Evolutionary conservation across 1,140 invertebrate species (phyloP).

Genomic region (Trachymyrmex septentrionalis): DNA sequence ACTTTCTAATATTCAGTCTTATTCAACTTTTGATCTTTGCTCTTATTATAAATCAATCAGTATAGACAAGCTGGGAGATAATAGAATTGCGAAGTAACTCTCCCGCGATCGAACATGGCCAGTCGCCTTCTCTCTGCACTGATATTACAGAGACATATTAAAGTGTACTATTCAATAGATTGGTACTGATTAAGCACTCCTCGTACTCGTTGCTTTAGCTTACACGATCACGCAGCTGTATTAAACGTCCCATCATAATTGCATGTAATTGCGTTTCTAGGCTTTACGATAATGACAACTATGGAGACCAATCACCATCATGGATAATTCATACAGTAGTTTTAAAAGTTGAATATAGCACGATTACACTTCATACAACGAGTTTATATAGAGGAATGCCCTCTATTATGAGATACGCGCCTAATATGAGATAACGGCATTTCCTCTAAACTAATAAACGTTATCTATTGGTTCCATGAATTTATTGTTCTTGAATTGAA

Average conservation of each 20-base stretch:
- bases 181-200: constrained; percentile 66
- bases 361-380: neutral
- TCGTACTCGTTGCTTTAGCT: constrained; percentile 37
- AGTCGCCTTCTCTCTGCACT: neutral
- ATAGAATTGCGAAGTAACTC: constrained; percentile 71
- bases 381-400: neutral
- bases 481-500: too few species aligned
- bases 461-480: too few species aligned
- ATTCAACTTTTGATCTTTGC: neutral
- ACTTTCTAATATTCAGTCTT: neutral
- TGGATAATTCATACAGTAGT: neutral
- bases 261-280: constrained; percentile 54
- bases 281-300: constrained; percentile 39
- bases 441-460: too few species aligned
- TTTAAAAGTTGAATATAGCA: constrained; percentile 1
- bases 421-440: too few species aligned
- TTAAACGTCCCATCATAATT: constrained; percentile 45
- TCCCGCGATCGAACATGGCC: constrained; percentile 40
- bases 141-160: constrained; percentile 67
- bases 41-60: neutral
- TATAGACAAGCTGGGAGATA: neutral
- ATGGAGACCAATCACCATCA: neutral
- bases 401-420: too few species aligned
- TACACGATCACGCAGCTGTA: constrained; percentile 25
- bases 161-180: constrained; percentile 71